These are phyloP conservation scores for Orius insidiosus DNA, from an alignment of 1,140 invertebrate species.

Conservation along the genomic window DNA sequence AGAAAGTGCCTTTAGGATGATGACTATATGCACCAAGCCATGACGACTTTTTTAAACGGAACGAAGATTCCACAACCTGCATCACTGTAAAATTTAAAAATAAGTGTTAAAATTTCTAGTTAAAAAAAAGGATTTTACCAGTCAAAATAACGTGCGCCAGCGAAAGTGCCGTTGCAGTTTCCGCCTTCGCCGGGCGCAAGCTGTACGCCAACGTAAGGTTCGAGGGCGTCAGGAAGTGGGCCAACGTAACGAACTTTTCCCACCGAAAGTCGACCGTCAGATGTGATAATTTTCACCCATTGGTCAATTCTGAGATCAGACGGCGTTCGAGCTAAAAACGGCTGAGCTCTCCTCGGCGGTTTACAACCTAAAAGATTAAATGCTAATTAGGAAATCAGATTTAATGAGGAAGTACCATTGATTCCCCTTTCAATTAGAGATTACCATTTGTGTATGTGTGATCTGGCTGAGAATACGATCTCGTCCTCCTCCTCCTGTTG, in stretches of 20 bases:
- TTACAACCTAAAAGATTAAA: slow-evolving; percentile 27
- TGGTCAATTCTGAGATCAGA: slow-evolving; percentile 49
- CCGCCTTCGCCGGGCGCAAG: slow-evolving; percentile 33
- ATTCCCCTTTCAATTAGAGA: no score
- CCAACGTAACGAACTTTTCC: slow-evolving; percentile 50
- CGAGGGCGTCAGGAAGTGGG: slow-evolving; percentile 26
- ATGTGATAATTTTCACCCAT: slow-evolving; percentile 53
- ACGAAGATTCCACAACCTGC: slow-evolving; percentile 48
- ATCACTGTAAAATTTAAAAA: slow-evolving; percentile 43
- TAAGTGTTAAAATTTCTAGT: slow-evolving; percentile 20
- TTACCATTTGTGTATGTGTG: slow-evolving; percentile 10
- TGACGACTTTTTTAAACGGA: slow-evolving; percentile 57
- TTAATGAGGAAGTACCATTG: no score
- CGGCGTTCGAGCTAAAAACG: slow-evolving; percentile 51
- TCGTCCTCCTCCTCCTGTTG: not conserved
- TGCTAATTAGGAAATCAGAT: no score
- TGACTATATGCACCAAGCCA: slow-evolving; percentile 46
- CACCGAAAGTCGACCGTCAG: slow-evolving; percentile 45
- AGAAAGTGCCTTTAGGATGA: not conserved
- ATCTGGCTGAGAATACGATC: slow-evolving; percentile 13
- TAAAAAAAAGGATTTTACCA: no score
- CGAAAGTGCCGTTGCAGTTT: slow-evolving; percentile 46
- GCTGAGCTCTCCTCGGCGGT: slow-evolving; percentile 37
- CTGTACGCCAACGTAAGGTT: slow-evolving; percentile 42
- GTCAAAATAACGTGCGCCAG: slow-evolving; percentile 44